Evolutionary conservation across 2,113 vertebrate genomes (phyloP).

Genomic region (Notechis scutatus): DNA sequence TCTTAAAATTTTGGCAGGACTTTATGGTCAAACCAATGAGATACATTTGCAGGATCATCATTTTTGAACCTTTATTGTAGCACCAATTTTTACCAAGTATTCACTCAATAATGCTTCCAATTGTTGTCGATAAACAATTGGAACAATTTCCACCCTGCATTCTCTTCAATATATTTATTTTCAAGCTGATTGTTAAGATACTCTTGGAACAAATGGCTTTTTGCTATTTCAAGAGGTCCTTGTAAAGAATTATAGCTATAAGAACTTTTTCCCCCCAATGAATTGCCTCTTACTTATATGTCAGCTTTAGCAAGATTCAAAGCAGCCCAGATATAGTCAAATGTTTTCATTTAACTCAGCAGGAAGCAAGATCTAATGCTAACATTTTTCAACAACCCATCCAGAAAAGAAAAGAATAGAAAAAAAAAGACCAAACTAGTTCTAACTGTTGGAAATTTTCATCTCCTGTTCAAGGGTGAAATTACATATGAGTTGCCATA

Average conservation of each 20-base stretch:
- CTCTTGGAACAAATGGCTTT: constrained; percentile 23
- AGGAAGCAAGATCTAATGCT: constrained; percentile 28
- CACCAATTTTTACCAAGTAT: not conserved
- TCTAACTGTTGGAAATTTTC: constrained; percentile 1
- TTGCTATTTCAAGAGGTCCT: constrained; percentile 36
- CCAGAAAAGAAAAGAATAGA: not conserved
- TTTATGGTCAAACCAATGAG: too few species aligned
- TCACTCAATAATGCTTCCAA: not conserved
- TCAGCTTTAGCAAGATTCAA: constrained; percentile 16
- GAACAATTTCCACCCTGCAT: not conserved
- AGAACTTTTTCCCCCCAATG: constrained; percentile 28
- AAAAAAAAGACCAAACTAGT: not conserved
- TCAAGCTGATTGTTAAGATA: constrained; percentile 9
- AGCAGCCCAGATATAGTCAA: not conserved
- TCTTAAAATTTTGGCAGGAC: not conserved
- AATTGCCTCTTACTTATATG: constrained; percentile 17
- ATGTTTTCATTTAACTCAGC: constrained; percentile 28
- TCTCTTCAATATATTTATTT: constrained; percentile 18
- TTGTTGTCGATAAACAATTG: not conserved
- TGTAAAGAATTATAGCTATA: constrained; percentile 24
- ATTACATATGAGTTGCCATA: not conserved
- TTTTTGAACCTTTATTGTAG: not conserved
- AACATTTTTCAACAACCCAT: not conserved
- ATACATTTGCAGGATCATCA: not conserved
- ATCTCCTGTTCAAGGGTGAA: not conserved